These are phyloP conservation scores for Notarius lentiginosus DNA, from an alignment of 2,113 vertebrate species.

Conservation along the genomic window DNA sequence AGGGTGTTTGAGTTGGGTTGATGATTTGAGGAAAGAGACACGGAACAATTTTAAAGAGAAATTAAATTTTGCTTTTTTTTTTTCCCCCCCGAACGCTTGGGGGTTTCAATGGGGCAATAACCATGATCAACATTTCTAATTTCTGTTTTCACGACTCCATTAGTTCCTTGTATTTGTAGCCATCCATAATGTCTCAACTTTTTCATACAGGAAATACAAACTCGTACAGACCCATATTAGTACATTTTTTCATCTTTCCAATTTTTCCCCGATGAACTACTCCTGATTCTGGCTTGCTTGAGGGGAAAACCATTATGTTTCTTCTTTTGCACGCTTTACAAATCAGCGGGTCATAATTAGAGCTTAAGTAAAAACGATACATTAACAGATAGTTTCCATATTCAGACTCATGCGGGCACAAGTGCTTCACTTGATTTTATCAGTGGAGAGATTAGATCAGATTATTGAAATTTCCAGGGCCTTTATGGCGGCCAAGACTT, in stretches of 20 bases:
- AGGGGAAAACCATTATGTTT: neutral
- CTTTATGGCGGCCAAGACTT: neutral
- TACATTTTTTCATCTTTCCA: neutral
- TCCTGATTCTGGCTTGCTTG: neutral
- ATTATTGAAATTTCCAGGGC: neutral
- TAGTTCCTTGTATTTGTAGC: neutral
- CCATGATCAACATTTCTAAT: neutral
- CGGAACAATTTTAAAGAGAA: neutral
- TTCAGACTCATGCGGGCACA: neutral
- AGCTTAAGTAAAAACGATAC: neutral
- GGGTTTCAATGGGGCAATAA: slow-evolving; percentile 3
- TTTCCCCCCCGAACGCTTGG: neutral
- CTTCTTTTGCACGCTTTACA: neutral
- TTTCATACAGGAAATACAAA: neutral
- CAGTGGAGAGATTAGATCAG: neutral
- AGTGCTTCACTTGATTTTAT: neutral
- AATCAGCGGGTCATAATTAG: neutral
- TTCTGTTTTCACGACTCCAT: neutral
- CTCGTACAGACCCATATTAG: neutral
- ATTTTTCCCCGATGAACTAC: neutral
- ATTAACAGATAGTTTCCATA: neutral
- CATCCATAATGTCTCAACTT: neutral
- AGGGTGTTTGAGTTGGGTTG: neutral
- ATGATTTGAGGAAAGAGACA: slow-evolving; percentile 15
- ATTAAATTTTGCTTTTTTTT: neutral